phyloP scores from a whole-genome alignment of 2,797 vertebrate genomes.

The Salmo trutta region DNA sequence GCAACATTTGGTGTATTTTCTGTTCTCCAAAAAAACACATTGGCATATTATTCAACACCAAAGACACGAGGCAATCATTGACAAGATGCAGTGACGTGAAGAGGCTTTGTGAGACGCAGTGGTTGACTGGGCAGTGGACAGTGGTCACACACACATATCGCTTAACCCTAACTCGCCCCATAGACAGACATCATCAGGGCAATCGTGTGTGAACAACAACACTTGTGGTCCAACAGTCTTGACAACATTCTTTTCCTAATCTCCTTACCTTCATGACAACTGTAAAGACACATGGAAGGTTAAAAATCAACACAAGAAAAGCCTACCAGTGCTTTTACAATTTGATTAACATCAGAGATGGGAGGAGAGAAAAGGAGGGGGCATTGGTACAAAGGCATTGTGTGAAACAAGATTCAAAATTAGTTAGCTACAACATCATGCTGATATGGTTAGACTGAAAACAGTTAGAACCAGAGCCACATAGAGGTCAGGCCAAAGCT shows the following conservation, averaged over 20 bases:
- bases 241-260: background rate
- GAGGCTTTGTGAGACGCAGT: background rate
- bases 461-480: background rate
- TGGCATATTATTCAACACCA: conserved; percentile 4
- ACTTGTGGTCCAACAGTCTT: background rate
- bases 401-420: background rate
- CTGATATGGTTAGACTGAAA: background rate
- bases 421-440: background rate
- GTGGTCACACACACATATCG: background rate
- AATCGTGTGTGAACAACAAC: background rate
- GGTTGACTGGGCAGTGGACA: background rate
- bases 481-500: background rate
- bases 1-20: background rate
- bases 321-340: background rate
- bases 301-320: background rate
- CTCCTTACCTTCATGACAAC: background rate
- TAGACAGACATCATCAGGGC: background rate
- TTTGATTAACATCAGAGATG: background rate
- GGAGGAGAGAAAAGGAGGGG: background rate
- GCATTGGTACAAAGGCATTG: background rate
- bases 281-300: background rate
- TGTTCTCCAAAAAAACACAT: background rate
- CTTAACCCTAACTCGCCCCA: background rate
- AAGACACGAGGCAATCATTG: conserved; percentile 2
- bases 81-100: background rate